A percentile compares a stretch with the other conserved stretches of the same genome.
Conservation (phyloP, 2,113 vertebrate species). For the Microcebus tavaratra region DNA sequence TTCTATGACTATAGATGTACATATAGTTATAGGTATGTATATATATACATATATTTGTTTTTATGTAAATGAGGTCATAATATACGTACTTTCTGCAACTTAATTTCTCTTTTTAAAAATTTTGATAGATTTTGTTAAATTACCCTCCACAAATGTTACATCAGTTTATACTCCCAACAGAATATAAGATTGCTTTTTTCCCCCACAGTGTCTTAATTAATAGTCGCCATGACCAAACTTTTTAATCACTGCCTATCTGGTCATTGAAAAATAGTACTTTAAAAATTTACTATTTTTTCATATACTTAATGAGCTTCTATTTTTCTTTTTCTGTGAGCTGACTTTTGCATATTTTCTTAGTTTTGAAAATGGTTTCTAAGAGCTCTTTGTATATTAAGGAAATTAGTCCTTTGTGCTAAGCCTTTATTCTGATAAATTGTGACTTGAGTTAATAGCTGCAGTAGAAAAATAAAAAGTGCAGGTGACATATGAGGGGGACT, state of each 20-base stretch:
- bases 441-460: neutral
- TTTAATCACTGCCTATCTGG: neutral
- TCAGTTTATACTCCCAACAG: neutral
- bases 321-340: constrained; percentile 1
- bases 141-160: neutral
- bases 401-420: constrained; percentile 3
- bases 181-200: neutral
- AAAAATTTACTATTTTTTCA: neutral
- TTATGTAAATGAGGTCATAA: neutral
- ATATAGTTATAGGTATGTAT: neutral
- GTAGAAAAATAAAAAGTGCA: neutral
- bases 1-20: neutral
- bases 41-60: neutral
- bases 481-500: accelerated
- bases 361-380: constrained; percentile 14
- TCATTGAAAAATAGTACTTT: neutral
- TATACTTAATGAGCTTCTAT: neutral
- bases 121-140: neutral
- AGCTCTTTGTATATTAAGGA: neutral
- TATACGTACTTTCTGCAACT: neutral
- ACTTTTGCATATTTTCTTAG: constrained; percentile 5
- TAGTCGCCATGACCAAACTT: neutral
- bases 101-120: neutral
- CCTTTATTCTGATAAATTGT: neutral
- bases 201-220: neutral